Conservation (phyloP, 1,140 invertebrate genomes). For the Cryptotermes secundus region DNA sequence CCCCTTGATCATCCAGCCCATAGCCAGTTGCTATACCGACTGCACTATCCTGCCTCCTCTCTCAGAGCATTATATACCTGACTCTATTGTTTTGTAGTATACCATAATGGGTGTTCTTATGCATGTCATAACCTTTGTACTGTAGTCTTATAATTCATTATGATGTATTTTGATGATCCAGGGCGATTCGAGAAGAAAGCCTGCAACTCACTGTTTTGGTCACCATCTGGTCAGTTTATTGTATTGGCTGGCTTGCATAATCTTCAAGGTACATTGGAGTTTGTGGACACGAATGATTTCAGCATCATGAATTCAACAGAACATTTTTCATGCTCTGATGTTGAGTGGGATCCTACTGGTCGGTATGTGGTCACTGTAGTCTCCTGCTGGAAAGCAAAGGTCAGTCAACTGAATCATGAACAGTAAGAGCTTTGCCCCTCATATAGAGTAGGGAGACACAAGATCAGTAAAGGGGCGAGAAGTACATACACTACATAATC, state of each 20-base stretch:
- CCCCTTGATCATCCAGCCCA: no score
- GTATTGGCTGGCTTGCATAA: slow-evolving; percentile 83
- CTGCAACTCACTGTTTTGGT: slow-evolving; percentile 96
- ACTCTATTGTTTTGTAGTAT: no score
- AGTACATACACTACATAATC: no score
- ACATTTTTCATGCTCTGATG: slow-evolving; percentile 92
- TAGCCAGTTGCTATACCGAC: no score
- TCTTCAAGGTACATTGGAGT: slow-evolving; percentile 89
- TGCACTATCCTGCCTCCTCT: no score
- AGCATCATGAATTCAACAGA: slow-evolving; percentile 91
- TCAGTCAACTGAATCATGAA: slow-evolving; percentile 37
- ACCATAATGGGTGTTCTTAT: no score
- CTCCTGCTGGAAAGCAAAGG: slow-evolving; percentile 94
- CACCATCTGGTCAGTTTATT: slow-evolving; percentile 92
- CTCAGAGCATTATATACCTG: no score
- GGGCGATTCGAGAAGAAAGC: slow-evolving; percentile 87
- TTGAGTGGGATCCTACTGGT: slow-evolving; percentile 99
- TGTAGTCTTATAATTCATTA: no score
- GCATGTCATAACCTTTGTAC: no score
- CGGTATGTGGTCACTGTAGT: slow-evolving; percentile 95
- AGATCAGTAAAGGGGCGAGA: no score
- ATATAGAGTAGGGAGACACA: no score
- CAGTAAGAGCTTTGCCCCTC: background rate
- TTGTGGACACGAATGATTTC: slow-evolving; percentile 93
- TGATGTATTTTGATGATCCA: slow-evolving; percentile 41